Evolutionary conservation across 2,888 invertebrate genomes (phyloP).

Genomic region (Balanococcus diminutus): DNA sequence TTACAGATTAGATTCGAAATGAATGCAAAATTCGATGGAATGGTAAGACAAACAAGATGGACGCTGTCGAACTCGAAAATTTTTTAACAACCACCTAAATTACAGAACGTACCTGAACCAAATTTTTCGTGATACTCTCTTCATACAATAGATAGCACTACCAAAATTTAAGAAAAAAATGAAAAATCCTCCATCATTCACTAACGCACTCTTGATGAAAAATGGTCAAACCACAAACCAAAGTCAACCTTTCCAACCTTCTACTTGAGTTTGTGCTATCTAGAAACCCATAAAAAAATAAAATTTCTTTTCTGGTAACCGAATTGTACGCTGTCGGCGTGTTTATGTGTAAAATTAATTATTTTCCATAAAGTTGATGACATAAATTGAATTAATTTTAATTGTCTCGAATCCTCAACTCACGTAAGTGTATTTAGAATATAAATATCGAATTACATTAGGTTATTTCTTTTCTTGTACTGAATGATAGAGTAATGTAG

Average conservation of each 20-base stretch:
- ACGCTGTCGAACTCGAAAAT: too few species aligned
- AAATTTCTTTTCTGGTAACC: neutral
- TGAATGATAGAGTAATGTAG: neutral
- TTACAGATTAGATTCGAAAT: too few species aligned
- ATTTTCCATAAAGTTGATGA: neutral
- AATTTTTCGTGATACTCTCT: too few species aligned
- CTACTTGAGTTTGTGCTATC: too few species aligned
- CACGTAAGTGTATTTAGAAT: neutral
- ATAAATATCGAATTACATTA: neutral
- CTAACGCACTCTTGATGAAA: neutral
- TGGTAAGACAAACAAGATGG: neutral
- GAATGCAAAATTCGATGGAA: too few species aligned
- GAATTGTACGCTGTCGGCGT: neutral
- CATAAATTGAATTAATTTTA: neutral
- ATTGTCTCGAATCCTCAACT: neutral
- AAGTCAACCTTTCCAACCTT: neutral
- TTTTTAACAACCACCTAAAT: too few species aligned
- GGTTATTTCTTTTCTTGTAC: too few species aligned
- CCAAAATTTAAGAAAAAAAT: neutral
- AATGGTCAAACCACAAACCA: neutral
- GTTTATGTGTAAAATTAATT: neutral
- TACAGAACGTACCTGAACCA: too few species aligned
- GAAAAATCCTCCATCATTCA: too few species aligned
- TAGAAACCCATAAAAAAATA: neutral
- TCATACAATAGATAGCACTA: neutral